These are phyloP conservation scores for Maniola jurtina DNA, from an alignment of 1,140 invertebrate genomes.

Conservation along the genomic window DNA sequence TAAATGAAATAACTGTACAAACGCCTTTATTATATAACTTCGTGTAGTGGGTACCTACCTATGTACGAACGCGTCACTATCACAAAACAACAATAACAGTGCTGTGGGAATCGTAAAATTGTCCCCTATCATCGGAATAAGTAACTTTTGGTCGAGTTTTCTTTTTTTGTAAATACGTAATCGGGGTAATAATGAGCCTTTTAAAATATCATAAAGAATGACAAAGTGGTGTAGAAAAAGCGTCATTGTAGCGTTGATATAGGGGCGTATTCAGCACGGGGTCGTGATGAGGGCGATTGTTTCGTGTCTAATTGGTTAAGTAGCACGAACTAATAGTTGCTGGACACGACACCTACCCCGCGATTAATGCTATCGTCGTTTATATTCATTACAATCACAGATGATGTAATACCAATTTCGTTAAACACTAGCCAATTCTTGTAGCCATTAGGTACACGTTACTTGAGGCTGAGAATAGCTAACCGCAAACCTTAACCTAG, in stretches of 20 bases:
- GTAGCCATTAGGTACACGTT: neutral
- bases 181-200: conserved; percentile 63
- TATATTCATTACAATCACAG: conserved; percentile 35
- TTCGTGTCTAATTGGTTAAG: conserved; percentile 75
- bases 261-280: conserved; percentile 70
- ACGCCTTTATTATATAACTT: conserved; percentile 41
- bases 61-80: conserved; percentile 48
- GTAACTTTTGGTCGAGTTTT: conserved; percentile 45
- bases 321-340: conserved; percentile 63
- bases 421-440: neutral
- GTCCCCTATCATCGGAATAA: conserved; percentile 63
- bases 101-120: conserved; percentile 62
- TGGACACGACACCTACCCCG: conserved; percentile 55
- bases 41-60: conserved; percentile 8
- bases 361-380: conserved; percentile 36
- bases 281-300: conserved; percentile 69
- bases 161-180: conserved; percentile 58
- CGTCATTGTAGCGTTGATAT: conserved; percentile 53
- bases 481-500: too few relatives aligned
- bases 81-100: conserved; percentile 61
- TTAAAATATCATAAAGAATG: conserved; percentile 67
- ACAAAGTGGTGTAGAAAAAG: conserved; percentile 65
- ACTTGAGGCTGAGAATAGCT: too few relatives aligned
- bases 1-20: conserved; percentile 43
- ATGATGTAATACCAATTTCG: conserved; percentile 22